phyloP scores from a whole-genome alignment of 35 echinoderm and acorn worm genomes.

The Nesometra sesokonis region DNA sequence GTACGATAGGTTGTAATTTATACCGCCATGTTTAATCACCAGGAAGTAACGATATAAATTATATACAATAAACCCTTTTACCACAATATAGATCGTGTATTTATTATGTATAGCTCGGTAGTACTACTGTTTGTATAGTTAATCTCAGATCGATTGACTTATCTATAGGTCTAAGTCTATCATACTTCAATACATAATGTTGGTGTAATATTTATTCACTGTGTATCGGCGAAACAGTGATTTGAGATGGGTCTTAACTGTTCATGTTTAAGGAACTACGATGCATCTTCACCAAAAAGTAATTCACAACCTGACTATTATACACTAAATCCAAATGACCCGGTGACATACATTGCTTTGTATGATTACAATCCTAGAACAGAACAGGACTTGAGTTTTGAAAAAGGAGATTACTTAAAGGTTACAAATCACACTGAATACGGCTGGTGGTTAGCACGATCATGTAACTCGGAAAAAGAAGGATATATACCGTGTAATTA shows the following conservation, averaged over 20 bases:
- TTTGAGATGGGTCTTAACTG: background rate
- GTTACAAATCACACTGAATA: conserved; percentile 73
- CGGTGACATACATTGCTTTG: conserved; percentile 83
- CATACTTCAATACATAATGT: background rate
- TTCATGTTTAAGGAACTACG: no score
- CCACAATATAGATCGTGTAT: no score
- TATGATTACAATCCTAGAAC: conserved; percentile 98
- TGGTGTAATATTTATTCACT: background rate
- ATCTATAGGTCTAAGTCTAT: no score
- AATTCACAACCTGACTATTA: background rate
- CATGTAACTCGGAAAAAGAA: conserved; percentile 56
- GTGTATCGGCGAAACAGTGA: background rate
- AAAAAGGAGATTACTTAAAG: conserved; percentile 90
- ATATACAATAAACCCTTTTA: no score
- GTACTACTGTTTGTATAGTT: no score
- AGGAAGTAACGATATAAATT: no score
- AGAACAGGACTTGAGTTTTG: conserved; percentile 95
- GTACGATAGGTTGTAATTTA: no score
- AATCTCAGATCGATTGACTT: no score
- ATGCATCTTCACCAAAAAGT: no score
- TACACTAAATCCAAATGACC: background rate
- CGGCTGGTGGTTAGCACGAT: conserved; percentile 92
- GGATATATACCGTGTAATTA: conserved; percentile 99
- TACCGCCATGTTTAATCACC: no score
- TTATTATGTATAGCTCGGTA: no score